Base-by-base conservation (phyloP, 2,113 vertebrate species). In the Melanocharis versteri region DNA sequence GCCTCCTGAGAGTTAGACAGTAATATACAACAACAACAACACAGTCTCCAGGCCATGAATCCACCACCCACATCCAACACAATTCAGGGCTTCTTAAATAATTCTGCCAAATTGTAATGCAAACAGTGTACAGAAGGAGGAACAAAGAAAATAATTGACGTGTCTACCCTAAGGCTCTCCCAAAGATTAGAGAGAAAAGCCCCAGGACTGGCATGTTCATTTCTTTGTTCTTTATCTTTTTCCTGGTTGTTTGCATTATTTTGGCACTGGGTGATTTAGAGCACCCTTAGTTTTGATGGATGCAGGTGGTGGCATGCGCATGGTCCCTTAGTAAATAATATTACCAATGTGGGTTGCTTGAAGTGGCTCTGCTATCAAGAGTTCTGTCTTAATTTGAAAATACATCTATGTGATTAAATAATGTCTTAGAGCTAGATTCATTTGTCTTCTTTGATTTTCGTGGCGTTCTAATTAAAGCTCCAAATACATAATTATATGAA, bases 191-290 rank as follows among this genome's bases (percentile, higher is more conserved):
- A 96, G 91, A 90, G 65, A 95, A 62, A 77, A 78, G 60, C 70
- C 82, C 62, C 48, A 70, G 44, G 80, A 86, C 35, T 93, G 80
- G 31, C 71, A 61, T 70, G 66, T 92, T 92, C 81, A 96, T 94
- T 96, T 93, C 85, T 98, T 97, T 95, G 89, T 96, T 97, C 89
- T 89, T 95, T 92, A 57, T 84, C 60, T 82, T 96, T 94, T 88
- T 64, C 35, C 39, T 76, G 35, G 60, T 76, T 95, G 70, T 95
- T 96, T 94, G 94, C 90, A 93, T 96, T 93, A 77, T 79, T 96
- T 97, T 97, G 84, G 95, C 93, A 83, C 75, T 78, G 66, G 93
- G 68, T 97, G 89, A 97, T 97, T 97, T 95, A 97, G 54, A 92
- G 68, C 72, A 92, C 53, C 89, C 82, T 90, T 57, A 47, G 72